Base-by-base conservation (phyloP, 2,113 vertebrate species). In the Bagarius yarrelli region DNA sequence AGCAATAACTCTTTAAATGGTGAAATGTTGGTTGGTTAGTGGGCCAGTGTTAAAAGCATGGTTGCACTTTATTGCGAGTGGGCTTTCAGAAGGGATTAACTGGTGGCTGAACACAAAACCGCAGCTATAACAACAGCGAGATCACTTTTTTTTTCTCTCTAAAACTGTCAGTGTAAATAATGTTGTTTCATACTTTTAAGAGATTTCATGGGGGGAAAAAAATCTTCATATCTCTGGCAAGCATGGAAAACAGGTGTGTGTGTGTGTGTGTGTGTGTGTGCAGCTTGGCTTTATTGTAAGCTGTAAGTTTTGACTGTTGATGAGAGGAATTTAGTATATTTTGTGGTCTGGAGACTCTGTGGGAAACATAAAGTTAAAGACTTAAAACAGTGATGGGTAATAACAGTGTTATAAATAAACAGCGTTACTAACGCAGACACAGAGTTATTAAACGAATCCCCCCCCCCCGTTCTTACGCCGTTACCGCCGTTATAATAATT, bases 321-420 rank as follows among this genome's bases (percentile, higher is more conserved):
- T 82, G 75, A 78, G 83, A 72, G 76, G 72, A 76, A 63, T 76
- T 83, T 85, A 87, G 32, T 34, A 19, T 4, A 84, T 88, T 90
- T 83, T 73, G 85, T 79, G 40, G 14, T 81, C 53, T 21, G 71
- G 0, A 59, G 19, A 13, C 32, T 0, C 23, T 69, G 56, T 78
- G 83, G 80, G 83, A 87, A 70, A 76, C 76, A 73, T 82, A 50
- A 67, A 77, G 14, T 50, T 83, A 73, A 66, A 53, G 83, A 79
- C 27, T 66, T 63, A 76, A 74, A 55, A 50, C 44, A 47, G 44
- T 47, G 9, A 47, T 11, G 9, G 44, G 44, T 47, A 47, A 47
- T 47, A 47, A 47, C 44, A 47, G 44, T 47, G 4, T 47, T 47
- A 47, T 47, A 47, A 47, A 47, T 47, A 47, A 47, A 47, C 44